Base-by-base conservation (phyloP, 2,797 vertebrate genomes). In the Spondyliosoma cantharus region DNA sequence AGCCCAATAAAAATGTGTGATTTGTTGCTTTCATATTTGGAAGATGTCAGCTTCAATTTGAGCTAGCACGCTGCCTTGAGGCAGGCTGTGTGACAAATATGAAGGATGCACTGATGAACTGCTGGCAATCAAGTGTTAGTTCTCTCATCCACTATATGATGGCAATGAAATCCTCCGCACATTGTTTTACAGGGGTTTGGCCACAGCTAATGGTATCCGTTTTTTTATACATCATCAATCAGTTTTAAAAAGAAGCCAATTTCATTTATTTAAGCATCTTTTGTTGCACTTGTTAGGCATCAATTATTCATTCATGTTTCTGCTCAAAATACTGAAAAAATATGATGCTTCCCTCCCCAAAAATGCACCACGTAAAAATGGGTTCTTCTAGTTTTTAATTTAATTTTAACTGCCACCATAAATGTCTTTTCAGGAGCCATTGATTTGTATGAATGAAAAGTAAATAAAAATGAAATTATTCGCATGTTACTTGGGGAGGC, bases 11-110 rank as follows among this genome's bases (percentile, higher is more conserved):
- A 95, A 94, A 93, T 85, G 91, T 94, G 94, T 95, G 94, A 95
- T 95, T 94, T 94, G 94, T 95, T 93, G 94, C 95, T 94, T 95
- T 95, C 94, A 94, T 94, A 95, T 95, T 95, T 95, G 93, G 93
- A 91, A 86, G 91, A 90, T 93, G 94, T 95, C 95, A 95, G 92
- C 93, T 95, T 91, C 92, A 93, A 94, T 95, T 93, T 93, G 90
- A 95, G 93, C 89, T 84, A 90, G 90, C 91, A 85, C 64, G 54
- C 83, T 85, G 92, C 93, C 93, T 86, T 25, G 67, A 92, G 87
- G 94, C 90, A 70, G 86, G 83, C 87, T 73, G 86, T 83, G 87
- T 94, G 94, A 95, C 94, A 93, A 90, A 91, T 91, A 91, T 92
- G 90, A 93, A 86, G 92, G 93, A 95, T 91, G 92, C 92, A 86